phyloP scores from a whole-genome alignment of 2,888 invertebrate genomes.

The Troides helena region DNA sequence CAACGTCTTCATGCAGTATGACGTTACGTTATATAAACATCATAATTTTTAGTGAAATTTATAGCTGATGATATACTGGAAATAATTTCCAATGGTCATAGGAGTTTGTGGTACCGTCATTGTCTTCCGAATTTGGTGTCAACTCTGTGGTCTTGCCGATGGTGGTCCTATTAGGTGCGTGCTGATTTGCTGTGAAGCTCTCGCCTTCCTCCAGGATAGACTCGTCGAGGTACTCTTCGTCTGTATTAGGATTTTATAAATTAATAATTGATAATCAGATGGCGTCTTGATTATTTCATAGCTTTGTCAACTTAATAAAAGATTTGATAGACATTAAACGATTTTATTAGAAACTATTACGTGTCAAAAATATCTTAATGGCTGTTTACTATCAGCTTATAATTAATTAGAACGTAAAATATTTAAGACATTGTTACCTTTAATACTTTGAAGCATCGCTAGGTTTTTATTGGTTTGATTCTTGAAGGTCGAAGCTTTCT shows the following conservation, averaged over 20 bases:
- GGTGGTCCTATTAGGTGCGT: constrained; percentile 27
- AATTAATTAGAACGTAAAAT: not conserved
- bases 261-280: too few species aligned
- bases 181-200: constrained; percentile 28
- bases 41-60: too few species aligned
- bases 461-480: constrained; percentile 57
- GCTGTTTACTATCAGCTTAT: too few species aligned
- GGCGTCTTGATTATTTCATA: too few species aligned
- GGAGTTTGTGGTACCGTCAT: constrained; percentile 18
- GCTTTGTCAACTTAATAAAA: too few species aligned
- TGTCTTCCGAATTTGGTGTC: constrained; percentile 37
- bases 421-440: constrained; percentile 43
- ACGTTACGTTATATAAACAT: too few species aligned
- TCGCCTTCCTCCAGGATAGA: constrained; percentile 61
- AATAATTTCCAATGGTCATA: too few species aligned
- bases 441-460: constrained; percentile 53
- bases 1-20: too few species aligned
- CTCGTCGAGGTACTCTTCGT: constrained; percentile 68
- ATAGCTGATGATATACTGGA: too few species aligned
- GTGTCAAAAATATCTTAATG: too few species aligned
- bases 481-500: constrained; percentile 54
- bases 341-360: not conserved
- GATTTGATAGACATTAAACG: too few species aligned
- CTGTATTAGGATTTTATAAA: constrained; percentile 35
- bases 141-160: constrained; percentile 25